Conservation (phyloP, 2,888 invertebrate species). For the Pseudococcus longispinus region DNA sequence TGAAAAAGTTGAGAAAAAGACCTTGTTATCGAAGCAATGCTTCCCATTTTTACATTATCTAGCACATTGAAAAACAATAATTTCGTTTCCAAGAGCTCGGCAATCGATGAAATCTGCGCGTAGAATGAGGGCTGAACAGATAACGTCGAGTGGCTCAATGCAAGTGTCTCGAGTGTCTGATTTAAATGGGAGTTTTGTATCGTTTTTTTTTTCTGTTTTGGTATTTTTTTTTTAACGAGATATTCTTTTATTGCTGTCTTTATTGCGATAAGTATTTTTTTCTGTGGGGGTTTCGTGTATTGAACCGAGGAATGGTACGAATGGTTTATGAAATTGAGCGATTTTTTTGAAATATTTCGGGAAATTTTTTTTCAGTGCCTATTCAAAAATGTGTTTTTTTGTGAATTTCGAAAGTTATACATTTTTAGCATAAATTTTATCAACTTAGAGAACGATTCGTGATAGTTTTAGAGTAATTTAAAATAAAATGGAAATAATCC, state of each 20-base stretch:
- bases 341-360: background rate
- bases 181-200: background rate
- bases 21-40: background rate
- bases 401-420: no score
- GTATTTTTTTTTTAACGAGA: background rate
- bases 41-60: background rate
- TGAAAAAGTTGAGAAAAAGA: background rate
- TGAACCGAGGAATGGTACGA: background rate
- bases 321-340: background rate
- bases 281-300: background rate
- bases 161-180: background rate
- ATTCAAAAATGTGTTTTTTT: no score
- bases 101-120: background rate
- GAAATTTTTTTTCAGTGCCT: background rate
- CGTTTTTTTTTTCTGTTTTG: background rate
- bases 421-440: no score
- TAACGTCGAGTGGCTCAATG: background rate
- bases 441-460: no score
- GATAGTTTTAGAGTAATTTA: no score
- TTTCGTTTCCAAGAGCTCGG: background rate
- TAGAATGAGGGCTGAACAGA: background rate
- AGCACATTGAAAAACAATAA: conserved; percentile 1
- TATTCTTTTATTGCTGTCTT: background rate
- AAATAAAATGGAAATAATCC: no score
- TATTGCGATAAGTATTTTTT: background rate